Base-by-base conservation (phyloP, 2,888 invertebrate genomes). In the Agrotis segetum region DNA sequence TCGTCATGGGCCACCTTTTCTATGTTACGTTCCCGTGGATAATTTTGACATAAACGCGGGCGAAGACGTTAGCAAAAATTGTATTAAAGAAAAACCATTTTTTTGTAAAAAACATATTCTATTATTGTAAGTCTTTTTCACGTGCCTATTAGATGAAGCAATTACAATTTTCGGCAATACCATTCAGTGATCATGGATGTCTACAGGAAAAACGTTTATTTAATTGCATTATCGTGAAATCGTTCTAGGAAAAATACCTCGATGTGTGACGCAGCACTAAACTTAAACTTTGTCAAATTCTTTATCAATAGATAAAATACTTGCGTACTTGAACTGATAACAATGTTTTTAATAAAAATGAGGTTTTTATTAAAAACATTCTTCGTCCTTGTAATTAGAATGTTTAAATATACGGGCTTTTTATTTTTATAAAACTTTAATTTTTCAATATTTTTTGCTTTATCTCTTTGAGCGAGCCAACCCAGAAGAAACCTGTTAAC, bases 181-280 rank as follows among this genome's bases (percentile, higher is more conserved):
- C 44, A 56, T 50, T 62, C 19, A 52, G 21, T n/a, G 19, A 56
- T 58, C 46, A 67, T 13, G 50, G 50, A 62, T 29, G 11, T 34
- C 40, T 40, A 76, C 70, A 76, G 75, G 70, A 70, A 76, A 74
- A 75, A 47, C 60, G 62, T 76, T 40, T 24, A 70, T 56, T 76
- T 49, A 76, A 64, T 76, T 64, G 34, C 63, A 50, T 60, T 58
- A 55, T 76, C 63, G 17, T 24, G 34, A 34, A 34, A 50, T 29
- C 17, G 19, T 76, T 76, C 69, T 75, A 50, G 55, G 77, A 75
- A 76, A 76, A 64, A 52, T 61, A 47, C 70, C 55, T 70, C 3
- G 47, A 52, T 61, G 17, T 4, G 34, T 75, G 63, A 60, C 17
- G 46, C n/a, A 19, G 44, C 58, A 49, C 13, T 60, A 24, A 67